Evolutionary conservation across 2,113 vertebrate species (phyloP).

Genomic region (Stigmatopora nigra): DNA sequence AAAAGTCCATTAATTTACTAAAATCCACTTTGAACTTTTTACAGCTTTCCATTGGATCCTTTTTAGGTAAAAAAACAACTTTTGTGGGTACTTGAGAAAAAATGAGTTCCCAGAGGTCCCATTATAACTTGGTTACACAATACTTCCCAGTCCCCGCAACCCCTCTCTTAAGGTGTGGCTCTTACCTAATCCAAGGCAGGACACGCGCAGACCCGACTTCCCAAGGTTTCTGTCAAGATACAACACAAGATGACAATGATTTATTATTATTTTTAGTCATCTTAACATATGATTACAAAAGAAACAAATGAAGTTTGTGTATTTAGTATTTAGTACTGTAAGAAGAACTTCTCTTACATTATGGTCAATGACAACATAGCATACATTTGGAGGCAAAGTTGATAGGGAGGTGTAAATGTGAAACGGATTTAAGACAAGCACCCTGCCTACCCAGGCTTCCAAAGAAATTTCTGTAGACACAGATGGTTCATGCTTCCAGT

Average conservation of each 20-base stretch:
- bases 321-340: background rate
- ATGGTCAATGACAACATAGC: conserved; percentile 5
- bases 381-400: conserved; percentile 19
- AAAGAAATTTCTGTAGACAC: conserved; percentile 39
- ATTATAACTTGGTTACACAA: conserved; percentile 10
- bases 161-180: conserved; percentile 24
- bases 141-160: conserved; percentile 18
- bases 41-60: background rate
- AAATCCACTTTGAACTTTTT: background rate
- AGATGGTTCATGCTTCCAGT: conserved; percentile 39
- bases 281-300: background rate
- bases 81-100: background rate
- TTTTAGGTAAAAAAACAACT: background rate
- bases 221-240: conserved; percentile 89
- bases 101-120: background rate
- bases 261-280: conserved; percentile 9
- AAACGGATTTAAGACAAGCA: background rate
- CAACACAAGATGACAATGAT: background rate
- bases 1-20: background rate
- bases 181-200: conserved; percentile 96
- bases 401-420: background rate
- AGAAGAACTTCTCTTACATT: conserved; percentile 11
- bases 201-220: conserved; percentile 93
- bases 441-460: conserved; percentile 40
- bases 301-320: conserved; percentile 1